Evolutionary conservation across 2,113 vertebrate genomes (phyloP).

Genomic region (Corvus hawaiiensis): DNA sequence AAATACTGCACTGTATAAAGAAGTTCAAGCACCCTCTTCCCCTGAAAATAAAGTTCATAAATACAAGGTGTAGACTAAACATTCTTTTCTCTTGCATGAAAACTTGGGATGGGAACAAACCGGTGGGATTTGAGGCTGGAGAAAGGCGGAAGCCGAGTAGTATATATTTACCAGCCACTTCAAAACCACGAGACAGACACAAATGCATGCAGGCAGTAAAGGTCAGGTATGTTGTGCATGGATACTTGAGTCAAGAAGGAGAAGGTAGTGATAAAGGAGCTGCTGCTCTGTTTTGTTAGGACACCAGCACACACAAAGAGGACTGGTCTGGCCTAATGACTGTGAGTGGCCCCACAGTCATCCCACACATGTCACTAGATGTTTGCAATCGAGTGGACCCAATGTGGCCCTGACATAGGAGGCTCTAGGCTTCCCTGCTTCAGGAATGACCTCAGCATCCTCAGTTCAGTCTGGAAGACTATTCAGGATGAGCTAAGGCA

Average conservation of each 20-base stretch:
- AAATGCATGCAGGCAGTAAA: neutral
- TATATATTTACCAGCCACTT: neutral
- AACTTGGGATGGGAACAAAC: neutral
- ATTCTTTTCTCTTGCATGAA: constrained; percentile 3
- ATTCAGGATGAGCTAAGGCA: neutral
- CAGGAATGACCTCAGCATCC: constrained; percentile 27
- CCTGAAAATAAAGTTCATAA: neutral
- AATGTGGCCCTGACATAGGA: constrained; percentile 27
- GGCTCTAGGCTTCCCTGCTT: neutral
- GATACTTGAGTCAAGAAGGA: neutral
- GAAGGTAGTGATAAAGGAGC: constrained; percentile 2
- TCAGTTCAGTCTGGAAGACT: constrained; percentile 15
- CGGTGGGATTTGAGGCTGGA: neutral
- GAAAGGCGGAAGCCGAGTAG: neutral
- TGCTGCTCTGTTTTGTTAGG: neutral
- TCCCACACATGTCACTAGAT: neutral
- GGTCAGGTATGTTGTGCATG: neutral
- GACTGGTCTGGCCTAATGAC: constrained; percentile 7
- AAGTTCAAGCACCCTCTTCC: neutral
- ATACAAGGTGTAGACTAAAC: neutral
- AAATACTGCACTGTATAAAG: neutral
- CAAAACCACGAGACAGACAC: neutral
- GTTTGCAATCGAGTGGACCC: constrained; percentile 32
- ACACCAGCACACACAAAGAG: neutral
- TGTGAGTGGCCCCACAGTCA: neutral